Evolutionary conservation across 2,888 invertebrate genomes (phyloP).

Genomic region (Eulithis testata): DNA sequence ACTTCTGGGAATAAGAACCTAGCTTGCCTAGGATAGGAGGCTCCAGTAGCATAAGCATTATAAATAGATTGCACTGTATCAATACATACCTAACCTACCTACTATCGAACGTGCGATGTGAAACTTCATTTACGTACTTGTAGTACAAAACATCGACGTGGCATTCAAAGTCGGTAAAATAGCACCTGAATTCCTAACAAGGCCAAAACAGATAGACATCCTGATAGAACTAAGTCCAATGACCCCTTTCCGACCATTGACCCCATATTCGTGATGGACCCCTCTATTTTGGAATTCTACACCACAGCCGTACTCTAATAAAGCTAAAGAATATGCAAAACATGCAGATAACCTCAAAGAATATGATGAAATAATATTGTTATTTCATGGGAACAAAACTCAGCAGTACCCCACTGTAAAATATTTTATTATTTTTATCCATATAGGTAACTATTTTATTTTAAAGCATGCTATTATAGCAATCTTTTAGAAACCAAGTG

Average conservation of each 20-base stretch:
- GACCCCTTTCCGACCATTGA: constrained; percentile 52
- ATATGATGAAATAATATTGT: constrained; percentile 1
- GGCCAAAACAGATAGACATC: constrained; percentile 33
- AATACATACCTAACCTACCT: no score
- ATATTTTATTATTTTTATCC: no score
- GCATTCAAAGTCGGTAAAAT: neutral
- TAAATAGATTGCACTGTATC: neutral
- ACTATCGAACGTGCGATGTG: no score
- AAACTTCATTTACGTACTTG: neutral
- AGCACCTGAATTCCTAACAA: constrained; percentile 17
- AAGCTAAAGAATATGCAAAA: constrained; percentile 27
- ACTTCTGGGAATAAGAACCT: no score
- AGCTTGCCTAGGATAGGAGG: no score
- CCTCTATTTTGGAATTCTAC: constrained; percentile 34
- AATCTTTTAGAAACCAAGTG: no score
- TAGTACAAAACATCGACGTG: constrained; percentile 1
- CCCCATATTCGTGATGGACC: constrained; percentile 50
- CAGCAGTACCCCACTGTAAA: neutral
- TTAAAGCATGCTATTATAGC: no score
- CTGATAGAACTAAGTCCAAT: constrained; percentile 47
- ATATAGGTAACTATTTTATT: no score
- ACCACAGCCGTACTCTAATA: constrained; percentile 15
- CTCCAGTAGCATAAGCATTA: no score
- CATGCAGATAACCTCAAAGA: constrained; percentile 35
- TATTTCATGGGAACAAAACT: constrained; percentile 2